A percentile compares a stretch with the other conserved stretches of the same genome.
phyloP scores from a whole-genome alignment of 2,888 invertebrate genomes.

The Hypomecis atomaria region DNA sequence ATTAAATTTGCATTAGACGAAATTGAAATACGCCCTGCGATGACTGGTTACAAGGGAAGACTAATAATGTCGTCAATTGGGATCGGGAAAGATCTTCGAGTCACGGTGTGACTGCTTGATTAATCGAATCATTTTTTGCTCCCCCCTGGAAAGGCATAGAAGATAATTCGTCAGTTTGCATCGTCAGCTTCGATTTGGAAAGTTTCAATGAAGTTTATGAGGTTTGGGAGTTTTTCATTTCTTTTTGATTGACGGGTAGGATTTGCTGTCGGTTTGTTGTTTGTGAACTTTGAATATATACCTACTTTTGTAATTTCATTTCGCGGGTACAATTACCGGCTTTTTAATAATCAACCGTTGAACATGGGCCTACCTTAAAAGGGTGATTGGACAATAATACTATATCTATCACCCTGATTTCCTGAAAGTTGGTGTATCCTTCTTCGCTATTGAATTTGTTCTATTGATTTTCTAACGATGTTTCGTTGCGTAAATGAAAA shows the following conservation, averaged over 20 bases:
- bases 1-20: slow-evolving; percentile 84
- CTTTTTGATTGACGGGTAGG: background rate
- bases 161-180: slow-evolving; percentile 41
- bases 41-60: slow-evolving; percentile 61
- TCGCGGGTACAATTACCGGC: too few species aligned
- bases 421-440: too few species aligned
- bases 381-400: too few species aligned
- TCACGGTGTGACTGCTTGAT: slow-evolving; percentile 81
- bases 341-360: too few species aligned
- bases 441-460: too few species aligned
- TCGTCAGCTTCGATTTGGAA: slow-evolving; percentile 27
- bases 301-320: too few species aligned
- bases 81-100: slow-evolving; percentile 71
- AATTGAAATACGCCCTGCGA: slow-evolving; percentile 83
- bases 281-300: too few species aligned
- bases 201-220: slow-evolving; percentile 7
- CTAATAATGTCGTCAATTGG: slow-evolving; percentile 78
- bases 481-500: too few species aligned
- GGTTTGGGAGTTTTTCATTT: background rate
- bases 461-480: too few species aligned
- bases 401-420: too few species aligned
- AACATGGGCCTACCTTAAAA: too few species aligned
- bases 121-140: slow-evolving; percentile 80
- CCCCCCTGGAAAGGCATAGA: slow-evolving; percentile 43
- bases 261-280: background rate